Conservation (phyloP, 1,140 invertebrate species). For the Paraescarpia echinospica region DNA sequence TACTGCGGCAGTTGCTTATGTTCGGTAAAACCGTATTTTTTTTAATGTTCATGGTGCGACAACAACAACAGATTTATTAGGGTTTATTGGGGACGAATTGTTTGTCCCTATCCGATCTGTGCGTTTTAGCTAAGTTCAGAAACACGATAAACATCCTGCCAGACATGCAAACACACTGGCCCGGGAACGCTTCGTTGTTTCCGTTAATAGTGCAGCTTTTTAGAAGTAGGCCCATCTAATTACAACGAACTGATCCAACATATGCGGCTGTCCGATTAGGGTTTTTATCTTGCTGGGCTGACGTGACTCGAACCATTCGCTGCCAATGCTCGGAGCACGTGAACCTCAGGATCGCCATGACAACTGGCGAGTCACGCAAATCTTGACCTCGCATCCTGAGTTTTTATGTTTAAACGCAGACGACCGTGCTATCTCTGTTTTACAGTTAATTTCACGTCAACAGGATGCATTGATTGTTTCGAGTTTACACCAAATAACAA, state of each 20-base stretch:
- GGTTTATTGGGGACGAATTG: not conserved
- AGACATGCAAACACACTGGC: not conserved
- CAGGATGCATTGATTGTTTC: not conserved
- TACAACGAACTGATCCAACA: not conserved
- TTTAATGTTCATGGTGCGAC: not conserved
- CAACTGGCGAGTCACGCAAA: not conserved
- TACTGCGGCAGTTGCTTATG: not conserved
- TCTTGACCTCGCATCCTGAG: not conserved
- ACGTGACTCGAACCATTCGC: not conserved
- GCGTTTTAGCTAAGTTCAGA: no score
- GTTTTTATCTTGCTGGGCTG: not conserved
- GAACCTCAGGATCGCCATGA: not conserved
- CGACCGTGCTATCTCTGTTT: not conserved
- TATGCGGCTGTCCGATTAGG: not conserved
- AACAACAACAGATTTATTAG: not conserved
- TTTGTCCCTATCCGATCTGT: no score
- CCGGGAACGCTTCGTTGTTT: not conserved
- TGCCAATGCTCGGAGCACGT: not conserved
- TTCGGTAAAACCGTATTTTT: not conserved
- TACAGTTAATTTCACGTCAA: not conserved
- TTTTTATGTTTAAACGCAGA: not conserved
- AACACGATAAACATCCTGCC: not conserved
- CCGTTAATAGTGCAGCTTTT: not conserved
- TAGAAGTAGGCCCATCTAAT: not conserved
- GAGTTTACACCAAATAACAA: not conserved